Conservation (phyloP, 2,888 invertebrate species). For the Lottia gigantea region DNA sequence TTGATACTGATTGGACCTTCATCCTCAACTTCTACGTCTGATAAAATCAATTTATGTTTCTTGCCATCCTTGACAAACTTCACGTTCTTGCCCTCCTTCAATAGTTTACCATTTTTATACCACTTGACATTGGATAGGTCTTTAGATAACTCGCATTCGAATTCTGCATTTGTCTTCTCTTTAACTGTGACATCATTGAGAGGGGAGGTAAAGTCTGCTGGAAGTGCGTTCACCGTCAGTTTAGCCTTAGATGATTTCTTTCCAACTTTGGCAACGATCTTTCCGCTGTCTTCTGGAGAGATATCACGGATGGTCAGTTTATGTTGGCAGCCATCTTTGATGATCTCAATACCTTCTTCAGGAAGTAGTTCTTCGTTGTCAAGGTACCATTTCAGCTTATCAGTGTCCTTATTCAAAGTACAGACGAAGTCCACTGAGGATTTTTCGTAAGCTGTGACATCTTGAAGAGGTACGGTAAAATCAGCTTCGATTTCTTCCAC, state of each 20-base stretch:
- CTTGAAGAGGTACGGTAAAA: constrained; percentile 83
- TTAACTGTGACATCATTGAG: constrained; percentile 54
- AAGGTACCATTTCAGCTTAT: constrained; percentile 83
- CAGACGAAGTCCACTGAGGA: constrained; percentile 79
- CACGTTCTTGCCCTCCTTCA: constrained; percentile 49
- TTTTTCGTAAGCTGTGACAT: constrained; percentile 72
- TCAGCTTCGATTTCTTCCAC: constrained; percentile 83
- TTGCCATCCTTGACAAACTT: constrained; percentile 53
- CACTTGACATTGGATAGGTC: constrained; percentile 79
- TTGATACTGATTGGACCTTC: constrained; percentile 58
- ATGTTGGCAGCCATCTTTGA: constrained; percentile 42
- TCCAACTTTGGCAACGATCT: constrained; percentile 41
- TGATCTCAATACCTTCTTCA: constrained; percentile 40
- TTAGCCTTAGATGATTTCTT: constrained; percentile 43
- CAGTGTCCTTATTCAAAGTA: constrained; percentile 82
- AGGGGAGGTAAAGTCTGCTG: constrained; percentile 50
- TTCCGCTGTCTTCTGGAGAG: constrained; percentile 41
- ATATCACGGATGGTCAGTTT: constrained; percentile 44
- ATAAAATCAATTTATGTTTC: constrained; percentile 57
- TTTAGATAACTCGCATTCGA: constrained; percentile 91
- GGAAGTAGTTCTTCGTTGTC: constrained; percentile 63
- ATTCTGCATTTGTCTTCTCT: constrained; percentile 71
- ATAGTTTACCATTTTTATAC: constrained; percentile 75
- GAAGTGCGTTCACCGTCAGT: constrained; percentile 46
- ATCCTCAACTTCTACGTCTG: constrained; percentile 53